A percentile compares a stretch with the other conserved stretches of the same genome.
These are phyloP conservation scores for Rhabdophis nuchalis DNA, from an alignment of 2,797 vertebrate genomes.

Conservation along the genomic window DNA sequence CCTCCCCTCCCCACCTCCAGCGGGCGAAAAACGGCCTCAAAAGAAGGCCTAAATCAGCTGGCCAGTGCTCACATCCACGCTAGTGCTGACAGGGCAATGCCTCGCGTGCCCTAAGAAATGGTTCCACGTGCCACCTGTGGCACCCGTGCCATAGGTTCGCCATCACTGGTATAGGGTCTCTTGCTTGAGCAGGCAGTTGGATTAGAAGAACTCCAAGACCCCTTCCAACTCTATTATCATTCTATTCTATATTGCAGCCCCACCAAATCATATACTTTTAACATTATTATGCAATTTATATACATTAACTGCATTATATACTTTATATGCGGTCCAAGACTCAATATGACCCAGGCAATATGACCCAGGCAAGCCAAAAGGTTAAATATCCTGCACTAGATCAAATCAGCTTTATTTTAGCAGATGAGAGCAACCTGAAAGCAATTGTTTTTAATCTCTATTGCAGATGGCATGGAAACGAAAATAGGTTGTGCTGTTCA, in stretches of 20 bases:
- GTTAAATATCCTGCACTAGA: neutral
- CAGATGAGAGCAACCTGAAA: neutral
- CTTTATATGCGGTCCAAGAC: neutral
- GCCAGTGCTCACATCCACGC: no score
- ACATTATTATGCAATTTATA: neutral
- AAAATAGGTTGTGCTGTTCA: neutral
- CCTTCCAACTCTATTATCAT: neutral
- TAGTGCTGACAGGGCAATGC: no score
- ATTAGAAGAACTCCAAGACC: neutral
- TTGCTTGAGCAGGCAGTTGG: neutral
- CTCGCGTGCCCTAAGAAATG: no score
- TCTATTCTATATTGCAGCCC: neutral
- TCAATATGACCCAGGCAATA: neutral
- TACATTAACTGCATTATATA: neutral
- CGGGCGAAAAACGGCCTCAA: no score
- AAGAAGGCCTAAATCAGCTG: no score
- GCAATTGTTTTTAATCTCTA: neutral
- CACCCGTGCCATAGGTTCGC: no score
- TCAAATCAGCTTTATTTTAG: neutral
- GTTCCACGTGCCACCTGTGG: no score
- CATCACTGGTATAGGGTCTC: neutral
- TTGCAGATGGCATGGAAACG: neutral
- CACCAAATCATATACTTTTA: neutral
- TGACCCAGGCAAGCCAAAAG: neutral
- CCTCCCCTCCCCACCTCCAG: no score